phyloP scores from a whole-genome alignment of 2,113 vertebrate genomes.

The Ivindomyrus marchei region DNA sequence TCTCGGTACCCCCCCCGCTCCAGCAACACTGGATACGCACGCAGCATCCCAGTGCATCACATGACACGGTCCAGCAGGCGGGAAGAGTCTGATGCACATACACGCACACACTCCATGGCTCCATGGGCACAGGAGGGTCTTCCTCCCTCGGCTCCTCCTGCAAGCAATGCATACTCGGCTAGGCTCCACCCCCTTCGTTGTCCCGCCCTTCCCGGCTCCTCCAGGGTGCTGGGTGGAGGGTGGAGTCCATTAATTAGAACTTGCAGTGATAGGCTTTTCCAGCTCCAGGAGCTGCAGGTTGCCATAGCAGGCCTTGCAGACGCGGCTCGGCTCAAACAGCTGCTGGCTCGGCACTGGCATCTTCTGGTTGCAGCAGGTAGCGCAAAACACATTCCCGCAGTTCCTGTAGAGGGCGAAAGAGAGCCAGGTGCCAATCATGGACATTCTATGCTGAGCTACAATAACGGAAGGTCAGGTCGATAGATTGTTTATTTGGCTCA shows the following conservation, averaged over 20 bases:
- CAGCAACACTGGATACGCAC: not conserved
- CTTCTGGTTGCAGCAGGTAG: constrained; percentile 97
- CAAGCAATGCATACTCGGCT: not conserved
- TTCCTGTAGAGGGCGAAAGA: constrained; percentile 68
- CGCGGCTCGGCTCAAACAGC: constrained; percentile 89
- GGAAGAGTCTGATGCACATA: constrained; percentile 7
- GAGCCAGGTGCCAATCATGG: not conserved
- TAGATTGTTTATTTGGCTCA: not conserved
- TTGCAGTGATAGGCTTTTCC: constrained; percentile 87
- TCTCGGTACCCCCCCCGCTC: not conserved
- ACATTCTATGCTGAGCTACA: no score
- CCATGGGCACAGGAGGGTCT: not conserved
- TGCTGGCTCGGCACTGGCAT: constrained; percentile 95
- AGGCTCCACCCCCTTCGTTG: not conserved
- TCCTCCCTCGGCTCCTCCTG: not conserved
- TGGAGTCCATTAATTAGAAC: constrained; percentile 69
- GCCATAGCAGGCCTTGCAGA: constrained; percentile 87
- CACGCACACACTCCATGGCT: constrained; percentile 13
- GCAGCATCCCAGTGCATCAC: constrained; percentile 20
- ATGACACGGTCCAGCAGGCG: constrained; percentile 15
- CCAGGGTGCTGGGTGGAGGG: not conserved
- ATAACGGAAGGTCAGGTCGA: not conserved
- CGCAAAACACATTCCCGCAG: constrained; percentile 95
- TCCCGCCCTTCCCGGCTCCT: not conserved
- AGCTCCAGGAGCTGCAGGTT: constrained; percentile 81